These are phyloP conservation scores for Heteromyza rotundicornis DNA, from an alignment of 2,888 invertebrate genomes.

Conservation along the genomic window DNA sequence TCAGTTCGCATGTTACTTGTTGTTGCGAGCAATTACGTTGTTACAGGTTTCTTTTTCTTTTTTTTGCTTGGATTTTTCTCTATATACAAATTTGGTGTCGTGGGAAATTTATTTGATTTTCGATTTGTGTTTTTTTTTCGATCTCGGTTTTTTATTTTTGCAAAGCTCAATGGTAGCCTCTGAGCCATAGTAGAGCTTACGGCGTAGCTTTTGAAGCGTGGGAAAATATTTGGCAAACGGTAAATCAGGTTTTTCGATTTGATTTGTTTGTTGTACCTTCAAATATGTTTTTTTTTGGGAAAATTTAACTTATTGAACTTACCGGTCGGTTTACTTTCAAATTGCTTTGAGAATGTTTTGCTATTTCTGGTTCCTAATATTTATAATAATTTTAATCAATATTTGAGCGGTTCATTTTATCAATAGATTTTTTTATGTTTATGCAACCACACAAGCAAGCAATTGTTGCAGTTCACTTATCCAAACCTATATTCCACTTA, in stretches of 20 bases:
- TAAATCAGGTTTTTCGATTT: not conserved
- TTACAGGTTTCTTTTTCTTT: not conserved
- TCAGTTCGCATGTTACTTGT: not conserved
- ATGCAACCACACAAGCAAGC: no score
- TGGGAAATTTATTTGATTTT: conserved; percentile 47
- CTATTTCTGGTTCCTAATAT: no score
- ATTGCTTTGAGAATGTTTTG: no score
- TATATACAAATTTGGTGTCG: conserved; percentile 56
- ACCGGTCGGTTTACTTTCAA: not conserved
- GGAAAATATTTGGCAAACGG: not conserved
- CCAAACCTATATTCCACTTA: no score
- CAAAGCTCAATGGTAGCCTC: not conserved
- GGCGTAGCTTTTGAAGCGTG: not conserved
- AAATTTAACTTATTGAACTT: no score
- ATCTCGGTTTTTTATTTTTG: conserved; percentile 15
- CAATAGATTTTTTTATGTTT: no score
- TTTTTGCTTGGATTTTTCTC: conserved; percentile 14
- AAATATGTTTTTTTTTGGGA: no score
- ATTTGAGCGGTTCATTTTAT: no score
- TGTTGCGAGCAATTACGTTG: not conserved
- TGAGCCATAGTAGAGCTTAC: not conserved
- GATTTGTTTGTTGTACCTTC: not conserved
- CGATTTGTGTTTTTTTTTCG: conserved; percentile 31
- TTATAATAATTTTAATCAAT: no score
- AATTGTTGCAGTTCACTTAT: no score